These are phyloP conservation scores for Drosophila subobscura DNA, from an alignment of 1,140 invertebrate genomes.

Conservation along the genomic window DNA sequence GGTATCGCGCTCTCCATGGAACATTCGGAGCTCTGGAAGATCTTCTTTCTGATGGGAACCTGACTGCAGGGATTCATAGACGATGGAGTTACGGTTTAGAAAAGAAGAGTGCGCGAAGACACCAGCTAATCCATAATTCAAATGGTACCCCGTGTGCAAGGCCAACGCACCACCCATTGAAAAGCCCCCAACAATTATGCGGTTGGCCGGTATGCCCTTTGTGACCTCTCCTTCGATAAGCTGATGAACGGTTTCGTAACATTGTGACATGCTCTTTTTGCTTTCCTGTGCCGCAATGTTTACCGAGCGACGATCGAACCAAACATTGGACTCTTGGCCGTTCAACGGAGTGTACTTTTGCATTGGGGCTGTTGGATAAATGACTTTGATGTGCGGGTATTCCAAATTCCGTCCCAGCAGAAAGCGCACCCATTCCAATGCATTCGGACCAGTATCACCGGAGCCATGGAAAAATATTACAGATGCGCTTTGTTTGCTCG, in stretches of 20 bases:
- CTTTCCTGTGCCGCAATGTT: conserved; percentile 86
- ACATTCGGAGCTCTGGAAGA: conserved; percentile 84
- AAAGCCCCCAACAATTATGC: conserved; percentile 90
- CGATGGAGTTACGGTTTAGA: conserved; percentile 87
- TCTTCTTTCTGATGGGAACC: conserved; percentile 3
- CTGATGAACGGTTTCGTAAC: conserved; percentile 85
- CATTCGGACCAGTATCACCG: conserved; percentile 86
- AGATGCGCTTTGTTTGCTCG: conserved; percentile 84
- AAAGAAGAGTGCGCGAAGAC: conserved; percentile 90
- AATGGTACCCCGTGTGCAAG: conserved; percentile 87
- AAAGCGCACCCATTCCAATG: conserved; percentile 87
- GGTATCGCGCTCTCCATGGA: conserved; percentile 85
- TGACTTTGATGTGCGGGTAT: conserved; percentile 88
- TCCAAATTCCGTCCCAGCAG: conserved; percentile 85
- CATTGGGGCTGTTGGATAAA: conserved; percentile 89
- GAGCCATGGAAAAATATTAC: conserved; percentile 88
- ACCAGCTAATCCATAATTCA: conserved; percentile 86
- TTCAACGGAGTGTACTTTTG: conserved; percentile 87
- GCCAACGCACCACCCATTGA: conserved; percentile 91
- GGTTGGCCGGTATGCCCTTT: conserved; percentile 86
- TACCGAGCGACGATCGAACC: conserved; percentile 88
- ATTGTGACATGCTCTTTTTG: conserved; percentile 85
- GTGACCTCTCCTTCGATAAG: conserved; percentile 87
- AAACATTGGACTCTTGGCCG: conserved; percentile 88
- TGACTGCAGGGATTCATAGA: conserved; percentile 85